phyloP scores from a whole-genome alignment of 2,113 vertebrate genomes.

The Sorex fumeus region DNA sequence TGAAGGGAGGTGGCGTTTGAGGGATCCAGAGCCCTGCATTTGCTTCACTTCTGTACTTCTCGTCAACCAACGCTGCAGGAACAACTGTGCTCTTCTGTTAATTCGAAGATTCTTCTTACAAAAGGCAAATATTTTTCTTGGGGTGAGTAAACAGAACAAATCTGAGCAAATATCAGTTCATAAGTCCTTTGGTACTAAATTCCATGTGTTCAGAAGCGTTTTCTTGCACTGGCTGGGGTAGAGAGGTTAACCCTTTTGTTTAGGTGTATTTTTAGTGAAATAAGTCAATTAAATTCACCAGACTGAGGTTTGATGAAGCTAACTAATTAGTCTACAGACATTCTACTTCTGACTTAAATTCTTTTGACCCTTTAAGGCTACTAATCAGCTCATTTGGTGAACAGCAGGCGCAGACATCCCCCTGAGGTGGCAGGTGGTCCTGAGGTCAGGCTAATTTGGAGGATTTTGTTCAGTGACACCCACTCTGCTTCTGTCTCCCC shows the following conservation, averaged over 20 bases:
- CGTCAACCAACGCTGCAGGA: background rate
- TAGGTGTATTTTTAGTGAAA: background rate
- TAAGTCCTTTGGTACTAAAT: conserved; percentile 63
- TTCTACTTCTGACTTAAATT: background rate
- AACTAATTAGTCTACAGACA: background rate
- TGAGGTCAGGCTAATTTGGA: conserved; percentile 24
- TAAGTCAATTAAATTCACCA: background rate
- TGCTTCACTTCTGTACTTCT: background rate
- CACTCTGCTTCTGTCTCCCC: background rate
- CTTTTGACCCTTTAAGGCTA: background rate
- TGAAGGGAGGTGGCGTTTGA: too few relatives aligned
- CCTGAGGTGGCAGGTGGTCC: background rate
- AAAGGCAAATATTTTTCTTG: conserved; percentile 57
- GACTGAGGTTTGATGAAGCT: background rate
- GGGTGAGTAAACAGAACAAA: conserved; percentile 49
- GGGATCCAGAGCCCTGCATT: background rate
- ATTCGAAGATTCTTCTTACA: conserved; percentile 56
- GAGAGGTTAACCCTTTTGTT: conserved; percentile 17
- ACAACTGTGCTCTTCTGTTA: background rate
- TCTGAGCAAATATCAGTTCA: conserved; percentile 65
- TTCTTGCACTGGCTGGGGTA: conserved; percentile 15
- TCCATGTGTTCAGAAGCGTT: conserved; percentile 6
- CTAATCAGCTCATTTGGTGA: background rate
- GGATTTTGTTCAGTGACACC: background rate
- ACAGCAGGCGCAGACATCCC: background rate